These are phyloP conservation scores for Onychostoma macrolepis DNA, from an alignment of 2,113 vertebrate species.

Conservation along the genomic window DNA sequence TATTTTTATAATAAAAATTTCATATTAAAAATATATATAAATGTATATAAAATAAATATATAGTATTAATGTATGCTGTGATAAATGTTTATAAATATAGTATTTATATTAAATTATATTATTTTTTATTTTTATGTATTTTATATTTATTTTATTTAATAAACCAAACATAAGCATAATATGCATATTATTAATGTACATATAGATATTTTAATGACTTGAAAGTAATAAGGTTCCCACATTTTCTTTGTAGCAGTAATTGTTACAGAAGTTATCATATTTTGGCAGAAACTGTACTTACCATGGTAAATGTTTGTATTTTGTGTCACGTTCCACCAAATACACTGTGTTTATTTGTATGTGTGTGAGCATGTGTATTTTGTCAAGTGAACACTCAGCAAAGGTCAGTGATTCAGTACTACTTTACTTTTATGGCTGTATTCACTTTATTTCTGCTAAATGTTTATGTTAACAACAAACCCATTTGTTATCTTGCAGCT, in stretches of 20 bases:
- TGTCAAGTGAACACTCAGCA: neutral
- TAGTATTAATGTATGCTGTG: neutral
- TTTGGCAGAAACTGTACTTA: neutral
- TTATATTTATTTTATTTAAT: too few species aligned
- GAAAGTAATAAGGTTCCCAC: too few species aligned
- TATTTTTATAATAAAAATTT: too few species aligned
- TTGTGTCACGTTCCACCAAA: neutral
- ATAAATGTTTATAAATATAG: neutral
- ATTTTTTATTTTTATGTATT: too few species aligned
- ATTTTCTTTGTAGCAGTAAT: neutral
- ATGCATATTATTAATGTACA: too few species aligned
- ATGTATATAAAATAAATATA: neutral
- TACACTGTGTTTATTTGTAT: neutral
- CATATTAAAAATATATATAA: neutral
- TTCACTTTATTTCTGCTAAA: neutral
- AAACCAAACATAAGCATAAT: too few species aligned
- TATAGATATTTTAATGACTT: too few species aligned
- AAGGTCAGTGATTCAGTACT: neutral
- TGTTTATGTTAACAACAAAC: neutral
- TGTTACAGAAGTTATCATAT: neutral
- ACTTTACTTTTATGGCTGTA: neutral
- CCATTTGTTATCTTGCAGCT: neutral
- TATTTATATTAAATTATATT: neutral
- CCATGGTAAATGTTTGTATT: neutral
- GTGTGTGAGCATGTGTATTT: constrained; percentile 14